Conservation (phyloP, 2,113 vertebrate species). For the Thamnaconus septentrionalis region DNA sequence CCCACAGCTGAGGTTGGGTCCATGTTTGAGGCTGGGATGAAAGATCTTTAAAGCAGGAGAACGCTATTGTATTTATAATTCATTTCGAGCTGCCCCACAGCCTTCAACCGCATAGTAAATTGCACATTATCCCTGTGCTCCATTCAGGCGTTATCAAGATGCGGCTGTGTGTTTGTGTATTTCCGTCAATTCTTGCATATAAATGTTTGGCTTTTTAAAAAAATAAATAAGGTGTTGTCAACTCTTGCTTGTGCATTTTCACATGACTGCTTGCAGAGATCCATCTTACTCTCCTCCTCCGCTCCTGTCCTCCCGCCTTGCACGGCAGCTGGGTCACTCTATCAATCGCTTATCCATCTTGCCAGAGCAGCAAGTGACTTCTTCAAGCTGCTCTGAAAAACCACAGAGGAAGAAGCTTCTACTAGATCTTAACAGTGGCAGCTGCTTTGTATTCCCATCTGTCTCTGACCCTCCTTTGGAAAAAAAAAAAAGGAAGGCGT, state of each 20-base stretch:
- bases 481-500: slow-evolving; percentile 17
- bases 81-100: slow-evolving; percentile 33
- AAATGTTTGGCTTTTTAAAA: slow-evolving; percentile 10
- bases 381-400: no score
- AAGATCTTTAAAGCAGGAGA: slow-evolving; percentile 49
- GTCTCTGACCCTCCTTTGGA: slow-evolving; percentile 13
- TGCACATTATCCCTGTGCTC: slow-evolving; percentile 27
- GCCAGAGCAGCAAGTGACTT: no score
- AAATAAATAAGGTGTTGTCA: slow-evolving; percentile 28
- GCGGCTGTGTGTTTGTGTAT: slow-evolving; percentile 4
- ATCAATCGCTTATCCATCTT: no score
- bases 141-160: slow-evolving; percentile 8
- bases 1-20: slow-evolving; percentile 32
- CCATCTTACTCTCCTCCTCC: slow-evolving; percentile 68
- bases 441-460: neutral
- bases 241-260: slow-evolving; percentile 60
- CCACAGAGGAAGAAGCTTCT: no score
- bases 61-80: slow-evolving; percentile 53
- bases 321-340: slow-evolving; percentile 4
- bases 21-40: slow-evolving; percentile 30
- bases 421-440: no score
- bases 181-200: neutral
- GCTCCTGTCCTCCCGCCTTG: slow-evolving; percentile 4
- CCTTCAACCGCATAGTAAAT: slow-evolving; percentile 31
- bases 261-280: slow-evolving; percentile 68